Evolutionary conservation across 2,113 vertebrate genomes (phyloP), one percentile per base, ranked within the genome.

Genomic region (Cyanistes caeruleus): DNA sequence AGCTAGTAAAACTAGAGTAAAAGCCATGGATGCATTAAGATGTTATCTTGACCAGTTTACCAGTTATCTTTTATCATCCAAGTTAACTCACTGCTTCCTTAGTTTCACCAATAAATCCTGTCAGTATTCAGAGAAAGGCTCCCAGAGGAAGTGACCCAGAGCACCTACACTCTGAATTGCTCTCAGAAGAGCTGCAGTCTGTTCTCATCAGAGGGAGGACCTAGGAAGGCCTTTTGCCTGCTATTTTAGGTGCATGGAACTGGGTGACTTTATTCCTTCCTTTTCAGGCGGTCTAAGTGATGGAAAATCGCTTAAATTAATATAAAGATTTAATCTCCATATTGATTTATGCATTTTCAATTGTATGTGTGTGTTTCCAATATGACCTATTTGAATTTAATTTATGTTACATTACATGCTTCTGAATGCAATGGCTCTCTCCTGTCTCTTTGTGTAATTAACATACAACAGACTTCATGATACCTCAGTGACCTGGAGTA

Each of bases 141-240:
- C 8, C 22, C 70, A 62, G 20, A 62, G 13, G n/a, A 55, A 33
- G 21, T 70, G n/a, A 49, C 41, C 21, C 69, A 62, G 74, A 69
- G n/a, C 30, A 64, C 8, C 0, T 0, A 12, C 18, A 33, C 19
- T 44, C 31, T 28, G 37, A 65, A 65, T 46, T 82, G 52, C 52
- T 70, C 25, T 63, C 0, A 0, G 63, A 87, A 68, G 48, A 68
- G 33, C 14, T 70, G 5, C n/a, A 28, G 13, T 44, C 33, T 68
- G 5, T 30, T 73, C 3, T 60, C 27, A 39, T 43, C 31, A 48
- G 28, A 56, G 10, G 3, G 12, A 87, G 33, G 48, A 41, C 13
- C 10, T 44, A 30, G 51, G 20, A 60, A 77, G 46, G 37, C 46
- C 27, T 90, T 84, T 51, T 23, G 4, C 20, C 15, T 77, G 25